phyloP scores from a whole-genome alignment of 30 jellyfish, hydroid and myxozoan species.

The Calvadosia cruxmelitensis region DNA sequence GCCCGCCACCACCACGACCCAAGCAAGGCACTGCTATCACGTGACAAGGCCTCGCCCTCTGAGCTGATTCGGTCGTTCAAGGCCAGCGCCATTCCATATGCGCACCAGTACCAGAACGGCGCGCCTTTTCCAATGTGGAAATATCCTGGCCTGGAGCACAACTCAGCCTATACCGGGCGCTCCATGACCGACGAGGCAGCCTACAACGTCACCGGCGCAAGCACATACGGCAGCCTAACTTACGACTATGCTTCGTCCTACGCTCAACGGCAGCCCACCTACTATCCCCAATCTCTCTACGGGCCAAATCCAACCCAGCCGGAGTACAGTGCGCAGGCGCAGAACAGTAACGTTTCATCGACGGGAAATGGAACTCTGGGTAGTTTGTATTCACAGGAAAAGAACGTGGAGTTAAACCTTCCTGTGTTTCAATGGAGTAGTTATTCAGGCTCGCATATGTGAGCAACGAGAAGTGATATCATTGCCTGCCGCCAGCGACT shows the following conservation, averaged over 20 bases:
- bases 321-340: constrained; percentile 22
- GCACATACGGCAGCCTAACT: constrained; percentile 51
- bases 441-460: constrained; percentile 90
- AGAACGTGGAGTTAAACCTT: constrained; percentile 65
- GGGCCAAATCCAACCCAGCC: constrained; percentile 77
- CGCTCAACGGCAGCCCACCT: constrained; percentile 69
- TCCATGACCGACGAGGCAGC: not conserved
- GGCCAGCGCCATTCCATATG: constrained; percentile 52
- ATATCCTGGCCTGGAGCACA: constrained; percentile 55
- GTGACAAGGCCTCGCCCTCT: constrained; percentile 85
- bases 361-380: constrained; percentile 75
- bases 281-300: constrained; percentile 68
- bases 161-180: constrained; percentile 15
- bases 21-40: constrained; percentile 61
- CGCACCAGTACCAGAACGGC: constrained; percentile 79
- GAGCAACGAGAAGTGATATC: no score
- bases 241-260: constrained; percentile 80
- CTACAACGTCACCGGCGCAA: constrained; percentile 8
- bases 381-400: constrained; percentile 78
- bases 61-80: constrained; percentile 86
- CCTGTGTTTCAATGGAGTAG: constrained; percentile 86
- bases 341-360: constrained; percentile 37
- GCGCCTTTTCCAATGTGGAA: constrained; percentile 84
- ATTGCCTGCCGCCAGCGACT: no score
- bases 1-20: constrained; percentile 70